Percentiles rank a stretch among this genome's conserved stretches.
phyloP scores from a whole-genome alignment of 2,113 vertebrate species.

The Muscicapa adusta region DNA sequence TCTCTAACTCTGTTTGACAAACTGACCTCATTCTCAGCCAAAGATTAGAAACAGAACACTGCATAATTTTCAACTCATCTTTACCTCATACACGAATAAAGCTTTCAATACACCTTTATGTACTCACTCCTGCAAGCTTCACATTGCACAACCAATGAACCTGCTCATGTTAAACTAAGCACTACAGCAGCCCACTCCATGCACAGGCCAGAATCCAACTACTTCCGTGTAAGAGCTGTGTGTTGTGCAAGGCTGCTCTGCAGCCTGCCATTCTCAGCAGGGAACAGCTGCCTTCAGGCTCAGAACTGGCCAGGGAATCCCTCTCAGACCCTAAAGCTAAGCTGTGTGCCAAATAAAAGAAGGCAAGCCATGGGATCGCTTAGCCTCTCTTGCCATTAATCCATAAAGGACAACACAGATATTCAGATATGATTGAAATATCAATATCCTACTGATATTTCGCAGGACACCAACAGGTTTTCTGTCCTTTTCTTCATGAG shows the following conservation, averaged over 20 bases:
- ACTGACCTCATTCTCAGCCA: neutral
- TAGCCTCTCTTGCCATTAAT: neutral
- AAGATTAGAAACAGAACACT: neutral
- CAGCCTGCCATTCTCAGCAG: neutral
- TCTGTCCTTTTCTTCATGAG: neutral
- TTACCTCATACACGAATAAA: neutral
- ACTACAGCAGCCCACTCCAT: neutral
- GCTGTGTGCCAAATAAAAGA: neutral
- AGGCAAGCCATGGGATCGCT: neutral
- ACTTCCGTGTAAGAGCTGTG: neutral
- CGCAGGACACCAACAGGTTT: neutral
- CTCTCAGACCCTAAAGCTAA: neutral
- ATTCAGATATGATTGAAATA: neutral
- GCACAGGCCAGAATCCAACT: neutral
- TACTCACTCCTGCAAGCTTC: neutral
- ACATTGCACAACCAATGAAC: neutral
- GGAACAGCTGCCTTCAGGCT: neutral
- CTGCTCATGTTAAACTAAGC: neutral
- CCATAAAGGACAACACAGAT: neutral
- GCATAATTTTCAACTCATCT: neutral
- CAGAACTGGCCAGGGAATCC: neutral
- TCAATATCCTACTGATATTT: neutral
- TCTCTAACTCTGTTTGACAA: neutral
- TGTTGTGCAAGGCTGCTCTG: neutral
- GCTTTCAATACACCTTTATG: neutral